Percentiles rank a stretch among this genome's conserved stretches.
Evolutionary conservation across 2,888 invertebrate species (phyloP).

Genomic region (Platypus cylindrus): DNA sequence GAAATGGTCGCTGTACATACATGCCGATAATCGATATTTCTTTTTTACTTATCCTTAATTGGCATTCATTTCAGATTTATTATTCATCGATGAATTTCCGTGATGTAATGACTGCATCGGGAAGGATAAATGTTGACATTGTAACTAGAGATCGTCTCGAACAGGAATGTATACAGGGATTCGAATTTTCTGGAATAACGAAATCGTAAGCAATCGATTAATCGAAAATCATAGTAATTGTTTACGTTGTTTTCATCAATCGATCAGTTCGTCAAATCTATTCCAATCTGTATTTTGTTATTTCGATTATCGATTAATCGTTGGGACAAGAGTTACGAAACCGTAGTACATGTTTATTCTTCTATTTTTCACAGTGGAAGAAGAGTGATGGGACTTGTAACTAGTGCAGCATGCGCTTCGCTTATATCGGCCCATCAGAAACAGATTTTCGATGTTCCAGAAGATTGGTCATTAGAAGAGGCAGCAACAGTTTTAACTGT

Average conservation of each 20-base stretch:
- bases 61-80: slow-evolving; percentile 28
- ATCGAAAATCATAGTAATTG: too few species aligned
- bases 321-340: too few species aligned
- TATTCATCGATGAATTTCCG: slow-evolving; percentile 85
- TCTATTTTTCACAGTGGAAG: slow-evolving; percentile 44
- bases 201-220: too few species aligned
- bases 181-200: slow-evolving; percentile 49
- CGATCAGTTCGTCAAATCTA: too few species aligned
- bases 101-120: slow-evolving; percentile 89
- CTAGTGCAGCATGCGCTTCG: slow-evolving; percentile 46
- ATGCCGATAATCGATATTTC: too few species aligned
- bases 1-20: too few species aligned
- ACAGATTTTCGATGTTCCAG: slow-evolving; percentile 53
- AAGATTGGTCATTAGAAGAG: slow-evolving; percentile 58
- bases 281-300: too few species aligned
- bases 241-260: too few species aligned
- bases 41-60: background rate
- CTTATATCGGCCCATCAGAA: slow-evolving; percentile 43
- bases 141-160: slow-evolving; percentile 52
- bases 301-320: too few species aligned
- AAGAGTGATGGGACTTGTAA: slow-evolving; percentile 54
- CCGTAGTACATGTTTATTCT: too few species aligned
- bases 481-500: slow-evolving; percentile 67
- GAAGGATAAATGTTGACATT: slow-evolving; percentile 74
- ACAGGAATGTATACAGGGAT: slow-evolving; percentile 55